Conservation (phyloP, 2,888 invertebrate genomes). For the Shargacucullia verbasci region DNA sequence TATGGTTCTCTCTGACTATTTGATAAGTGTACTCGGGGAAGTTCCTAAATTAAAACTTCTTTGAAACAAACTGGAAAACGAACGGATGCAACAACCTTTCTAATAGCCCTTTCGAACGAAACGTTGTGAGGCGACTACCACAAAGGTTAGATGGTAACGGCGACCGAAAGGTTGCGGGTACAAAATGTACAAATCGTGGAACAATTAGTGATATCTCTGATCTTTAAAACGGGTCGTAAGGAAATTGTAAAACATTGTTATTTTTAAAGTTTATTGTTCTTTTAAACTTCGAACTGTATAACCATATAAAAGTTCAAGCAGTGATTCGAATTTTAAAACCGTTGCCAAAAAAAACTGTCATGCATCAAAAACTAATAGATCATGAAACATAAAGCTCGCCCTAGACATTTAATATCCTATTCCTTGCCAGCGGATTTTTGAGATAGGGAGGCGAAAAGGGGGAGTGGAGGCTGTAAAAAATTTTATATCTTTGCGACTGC, state of each 20-base stretch:
- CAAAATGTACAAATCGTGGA: constrained; percentile 40
- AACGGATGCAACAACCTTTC: constrained; percentile 26
- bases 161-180: constrained; percentile 40
- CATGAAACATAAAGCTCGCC: constrained; percentile 32
- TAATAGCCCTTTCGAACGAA: constrained; percentile 15
- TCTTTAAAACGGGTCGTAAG: constrained; percentile 17
- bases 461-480: constrained; percentile 71
- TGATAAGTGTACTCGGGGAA: too few species aligned
- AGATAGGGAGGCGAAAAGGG: constrained; percentile 56
- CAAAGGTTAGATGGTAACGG: constrained; percentile 40
- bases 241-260: constrained; percentile 4
- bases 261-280: background rate
- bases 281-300: too few species aligned
- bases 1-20: too few species aligned
- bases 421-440: constrained; percentile 64
- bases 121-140: constrained; percentile 12
- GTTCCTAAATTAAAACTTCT: too few species aligned
- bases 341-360: too few species aligned
- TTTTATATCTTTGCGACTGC: constrained; percentile 80
- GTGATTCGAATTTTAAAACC: too few species aligned
- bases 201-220: constrained; percentile 7
- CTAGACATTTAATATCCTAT: constrained; percentile 59
- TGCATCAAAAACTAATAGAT: background rate
- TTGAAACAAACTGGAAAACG: too few species aligned
- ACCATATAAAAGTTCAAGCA: too few species aligned